Conservation (phyloP, 2,113 vertebrate genomes). For the Petroica traversi region DNA sequence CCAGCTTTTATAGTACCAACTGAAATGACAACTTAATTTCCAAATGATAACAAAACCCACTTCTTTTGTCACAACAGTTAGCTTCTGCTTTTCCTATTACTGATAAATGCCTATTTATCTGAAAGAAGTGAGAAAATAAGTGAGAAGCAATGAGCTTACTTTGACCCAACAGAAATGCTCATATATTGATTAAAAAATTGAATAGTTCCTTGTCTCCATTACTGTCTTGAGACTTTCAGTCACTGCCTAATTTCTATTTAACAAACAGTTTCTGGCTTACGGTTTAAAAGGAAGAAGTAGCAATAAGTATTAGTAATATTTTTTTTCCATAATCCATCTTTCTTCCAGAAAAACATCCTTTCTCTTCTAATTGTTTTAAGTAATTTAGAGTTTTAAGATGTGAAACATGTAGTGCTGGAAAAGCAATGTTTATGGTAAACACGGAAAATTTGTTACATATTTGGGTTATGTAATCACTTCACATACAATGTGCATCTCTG, state of each 20-base stretch:
- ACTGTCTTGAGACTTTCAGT: neutral
- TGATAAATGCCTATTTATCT: neutral
- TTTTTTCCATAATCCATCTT: neutral
- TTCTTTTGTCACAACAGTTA: neutral
- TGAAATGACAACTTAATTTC: neutral
- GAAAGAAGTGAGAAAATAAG: neutral
- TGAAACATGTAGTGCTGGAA: neutral
- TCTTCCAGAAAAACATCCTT: neutral
- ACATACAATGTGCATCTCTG: neutral
- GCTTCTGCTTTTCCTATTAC: neutral
- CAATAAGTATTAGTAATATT: neutral
- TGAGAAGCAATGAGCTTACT: neutral
- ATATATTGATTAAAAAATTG: neutral
- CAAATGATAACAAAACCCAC: rapidly evolving
- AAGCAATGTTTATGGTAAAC: neutral
- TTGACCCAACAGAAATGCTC: neutral
- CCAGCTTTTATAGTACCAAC: neutral
- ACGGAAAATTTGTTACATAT: neutral
- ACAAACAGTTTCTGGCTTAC: neutral
- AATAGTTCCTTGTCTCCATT: neutral
- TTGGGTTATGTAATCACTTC: neutral
- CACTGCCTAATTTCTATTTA: neutral
- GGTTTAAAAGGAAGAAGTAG: neutral
- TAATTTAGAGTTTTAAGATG: neutral
- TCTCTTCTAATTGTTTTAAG: neutral